Base-by-base conservation (phyloP, 1,140 invertebrate genomes). In the Danaus melanippus region DNA sequence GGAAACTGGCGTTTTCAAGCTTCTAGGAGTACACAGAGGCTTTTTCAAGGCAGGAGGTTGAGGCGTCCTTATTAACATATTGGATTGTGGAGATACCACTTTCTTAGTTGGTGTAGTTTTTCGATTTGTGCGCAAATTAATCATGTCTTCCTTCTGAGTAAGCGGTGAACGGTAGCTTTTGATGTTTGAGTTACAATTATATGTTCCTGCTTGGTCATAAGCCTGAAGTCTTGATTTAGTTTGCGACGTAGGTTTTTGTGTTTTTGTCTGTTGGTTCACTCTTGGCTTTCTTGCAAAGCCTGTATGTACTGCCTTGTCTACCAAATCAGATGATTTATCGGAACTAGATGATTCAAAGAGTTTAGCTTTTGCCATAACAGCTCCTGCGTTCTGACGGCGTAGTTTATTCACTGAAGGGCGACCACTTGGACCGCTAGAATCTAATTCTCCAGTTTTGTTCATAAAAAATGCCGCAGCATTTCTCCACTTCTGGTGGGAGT, bases 301-400 rank as follows among this genome's bases (percentile, higher is more conserved):
- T 7, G 58, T 62, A 45, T 80, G 67, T 39, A 56, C 52, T 0
- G 49, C 49, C 56, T 78, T 83, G n/a, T 84, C 79, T 40, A 70
- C 70, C 56, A 50, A 58, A 48, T 84, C 83, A 6, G 81, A 84
- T n/a, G 84, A 84, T 48, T 79, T 84, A 52, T 86, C 84, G 1
- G 84, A 86, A 56, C 81, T 82, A 9, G 84, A 32, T 32, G 21
- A 76, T 63, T 91, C 90, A 61, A 92, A 92, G 8, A 91, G 78
- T 64, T 89, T 91, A 0, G 90, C 90, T 73, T 91, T 91, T 0
- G 89, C 90, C 11, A 91, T 70, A 2, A 92, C 91, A 71, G 90
- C 90, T 5, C 91, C 91, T 1, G 90, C 90, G 64, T 92, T 92
- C 69, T 91, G 90, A 6, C 80, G 76, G 21, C 90, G 82, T 9